Evolutionary conservation across 2,888 invertebrate species (phyloP).

Genomic region (Automeris io): DNA sequence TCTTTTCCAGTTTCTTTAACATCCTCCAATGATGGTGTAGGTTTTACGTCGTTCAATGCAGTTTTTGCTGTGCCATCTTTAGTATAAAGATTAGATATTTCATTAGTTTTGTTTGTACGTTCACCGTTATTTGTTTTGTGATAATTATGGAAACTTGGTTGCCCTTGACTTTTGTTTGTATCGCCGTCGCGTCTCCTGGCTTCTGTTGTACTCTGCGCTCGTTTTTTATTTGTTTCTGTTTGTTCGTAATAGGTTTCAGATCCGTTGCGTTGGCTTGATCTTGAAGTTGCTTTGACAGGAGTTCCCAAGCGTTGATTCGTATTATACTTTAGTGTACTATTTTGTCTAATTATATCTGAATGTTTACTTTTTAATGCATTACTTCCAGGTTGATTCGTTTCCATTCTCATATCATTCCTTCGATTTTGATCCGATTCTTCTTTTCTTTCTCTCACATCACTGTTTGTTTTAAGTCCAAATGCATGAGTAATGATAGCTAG

Average conservation of each 20-base stretch:
- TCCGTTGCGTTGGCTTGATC: neutral
- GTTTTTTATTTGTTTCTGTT: neutral
- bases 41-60: neutral
- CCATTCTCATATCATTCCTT: neutral
- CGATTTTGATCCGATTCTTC: neutral
- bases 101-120: neutral
- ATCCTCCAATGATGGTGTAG: neutral
- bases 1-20: neutral
- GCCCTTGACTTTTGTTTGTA: neutral
- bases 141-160: neutral
- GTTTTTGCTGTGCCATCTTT: neutral
- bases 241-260: neutral
- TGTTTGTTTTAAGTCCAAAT: neutral
- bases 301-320: neutral
- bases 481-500: neutral
- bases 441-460: neutral
- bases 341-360: neutral
- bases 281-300: neutral
- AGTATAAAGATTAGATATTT: neutral
- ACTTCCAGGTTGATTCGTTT: neutral
- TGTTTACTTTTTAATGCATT: neutral
- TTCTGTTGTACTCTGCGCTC: no score
- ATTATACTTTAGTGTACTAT: neutral
- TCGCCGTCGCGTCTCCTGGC: neutral
- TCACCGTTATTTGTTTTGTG: neutral